Conservation (phyloP, 1,140 invertebrate genomes). For the Riptortus pedestris region DNA sequence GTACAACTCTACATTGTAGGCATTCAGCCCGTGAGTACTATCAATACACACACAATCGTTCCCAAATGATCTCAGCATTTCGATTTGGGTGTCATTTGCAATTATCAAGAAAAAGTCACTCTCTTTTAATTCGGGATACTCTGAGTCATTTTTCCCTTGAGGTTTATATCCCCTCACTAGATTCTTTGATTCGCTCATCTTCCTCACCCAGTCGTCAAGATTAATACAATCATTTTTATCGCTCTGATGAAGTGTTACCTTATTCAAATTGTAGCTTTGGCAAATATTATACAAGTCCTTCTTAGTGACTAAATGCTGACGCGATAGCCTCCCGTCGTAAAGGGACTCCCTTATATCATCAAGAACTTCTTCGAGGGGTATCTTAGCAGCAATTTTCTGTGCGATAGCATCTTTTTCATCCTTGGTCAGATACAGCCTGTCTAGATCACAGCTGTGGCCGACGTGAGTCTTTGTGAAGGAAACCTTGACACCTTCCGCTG, state of each 20-base stretch:
- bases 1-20: neutral
- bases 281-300: neutral
- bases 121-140: neutral
- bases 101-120: neutral
- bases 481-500: neutral
- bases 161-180: slow-evolving; percentile 10
- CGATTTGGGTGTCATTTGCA: neutral
- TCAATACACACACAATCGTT: neutral
- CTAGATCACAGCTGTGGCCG: neutral
- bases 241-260: neutral
- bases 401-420: neutral
- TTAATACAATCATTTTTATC: neutral
- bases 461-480: neutral
- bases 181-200: neutral
- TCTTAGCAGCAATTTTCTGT: neutral
- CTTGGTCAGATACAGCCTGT: neutral
- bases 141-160: neutral
- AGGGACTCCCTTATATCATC: neutral
- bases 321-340: neutral
- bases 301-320: neutral
- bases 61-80: neutral
- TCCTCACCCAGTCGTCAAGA: neutral
- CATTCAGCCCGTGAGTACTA: neutral
- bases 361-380: neutral
- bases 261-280: neutral